Conservation (phyloP, 1,140 invertebrate species). For the Vanessa atalanta region DNA sequence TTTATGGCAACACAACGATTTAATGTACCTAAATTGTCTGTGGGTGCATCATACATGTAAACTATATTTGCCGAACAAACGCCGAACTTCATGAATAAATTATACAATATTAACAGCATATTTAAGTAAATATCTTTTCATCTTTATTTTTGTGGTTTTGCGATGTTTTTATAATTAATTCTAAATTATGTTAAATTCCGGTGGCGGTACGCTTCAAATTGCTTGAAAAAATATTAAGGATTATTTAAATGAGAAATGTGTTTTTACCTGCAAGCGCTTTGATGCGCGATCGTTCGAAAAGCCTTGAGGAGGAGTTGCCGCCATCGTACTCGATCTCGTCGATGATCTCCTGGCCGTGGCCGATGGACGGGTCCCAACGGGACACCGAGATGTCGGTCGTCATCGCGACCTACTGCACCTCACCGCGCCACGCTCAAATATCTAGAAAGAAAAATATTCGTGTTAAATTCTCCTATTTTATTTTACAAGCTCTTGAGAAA, state of each 20-base stretch:
- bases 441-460: conserved; percentile 48
- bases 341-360: conserved; percentile 91
- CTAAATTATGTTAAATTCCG: too few relatives aligned
- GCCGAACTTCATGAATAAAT: not conserved
- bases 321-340: conserved; percentile 99
- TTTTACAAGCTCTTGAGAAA: not conserved
- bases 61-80: not conserved
- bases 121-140: not conserved
- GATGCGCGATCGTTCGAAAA: conserved; percentile 99
- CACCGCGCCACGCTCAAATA: conserved; percentile 70
- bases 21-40: too few relatives aligned
- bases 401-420: conserved; percentile 84
- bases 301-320: conserved; percentile 98
- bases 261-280: conserved; percentile 95
- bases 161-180: too few relatives aligned
- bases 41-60: too few relatives aligned
- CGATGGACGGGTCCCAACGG: conserved; percentile 94
- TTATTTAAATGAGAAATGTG: not conserved
- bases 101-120: not conserved
- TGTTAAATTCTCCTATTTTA: not conserved
- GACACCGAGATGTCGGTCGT: conserved; percentile 98
- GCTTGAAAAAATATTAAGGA: not conserved
- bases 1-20: too few relatives aligned
- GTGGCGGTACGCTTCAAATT: not conserved
- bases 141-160: not conserved